Evolutionary conservation across 1,140 invertebrate species (phyloP), one percentile per base, ranked within the genome.

Genomic region (Ceratitis capitata): DNA sequence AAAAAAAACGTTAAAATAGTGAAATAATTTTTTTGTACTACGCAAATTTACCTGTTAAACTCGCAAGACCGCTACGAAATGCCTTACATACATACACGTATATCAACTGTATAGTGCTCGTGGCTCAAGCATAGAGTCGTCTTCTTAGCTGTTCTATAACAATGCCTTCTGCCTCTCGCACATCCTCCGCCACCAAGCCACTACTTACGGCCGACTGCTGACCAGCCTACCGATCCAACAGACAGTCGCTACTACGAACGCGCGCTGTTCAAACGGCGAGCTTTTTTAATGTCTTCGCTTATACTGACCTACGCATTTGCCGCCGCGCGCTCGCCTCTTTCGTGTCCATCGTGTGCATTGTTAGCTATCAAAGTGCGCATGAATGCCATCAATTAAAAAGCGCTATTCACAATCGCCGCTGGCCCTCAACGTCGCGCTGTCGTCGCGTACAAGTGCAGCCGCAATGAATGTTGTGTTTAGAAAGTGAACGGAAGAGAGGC

Each of bases 361-460:
- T n/a, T 9, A 42, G 7, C 45, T 78, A 78, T 78, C 69, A 78
- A 78, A 23, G 69, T 42, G 39, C 69, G 69, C 69, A 45, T 78
- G n/a, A 78, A 78, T 78, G 69, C 69, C 69, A 19, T 23, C 39
- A 78, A 42, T 78, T 45, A 26, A 78, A 78, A 69, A 69, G 39
- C 29, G 35, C 69, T 39, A 78, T 78, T 47, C 69, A 45, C 39
- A 78, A 45, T 45, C 14, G 26, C 39, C 14, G 56, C 12, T 12
- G 45, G 45, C 12, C 45, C 5, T 35, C n/a, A 16, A 35, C 29
- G 32, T 14, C 29, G 61, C 61, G 35, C 39, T 74, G 39, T n/a
- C 32, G 42, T n/a, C 16, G 35, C 64, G 35, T 32, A 23, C 35
- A 74, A 74, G 64, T 45, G 64, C 35, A 9, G 42, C 12, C n/a